phyloP scores from a whole-genome alignment of 2,888 invertebrate species.

The Oscheius sp. region DNA sequence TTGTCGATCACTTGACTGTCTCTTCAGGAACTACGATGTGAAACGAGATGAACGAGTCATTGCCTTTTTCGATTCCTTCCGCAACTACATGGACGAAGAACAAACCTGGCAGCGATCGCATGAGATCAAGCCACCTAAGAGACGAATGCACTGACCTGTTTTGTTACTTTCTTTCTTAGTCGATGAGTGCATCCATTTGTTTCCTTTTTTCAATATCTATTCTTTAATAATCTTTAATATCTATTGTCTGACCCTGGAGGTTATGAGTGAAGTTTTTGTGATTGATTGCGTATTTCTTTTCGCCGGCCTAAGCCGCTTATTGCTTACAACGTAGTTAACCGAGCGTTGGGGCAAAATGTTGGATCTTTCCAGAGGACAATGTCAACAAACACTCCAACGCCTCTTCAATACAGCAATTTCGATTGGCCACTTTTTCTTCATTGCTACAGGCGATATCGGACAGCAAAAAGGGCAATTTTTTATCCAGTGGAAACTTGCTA shows the following conservation, averaged over 20 bases:
- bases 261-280: neutral
- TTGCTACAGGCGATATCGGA: too few species aligned
- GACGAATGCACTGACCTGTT: conserved; percentile 20
- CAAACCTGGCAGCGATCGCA: conserved; percentile 98
- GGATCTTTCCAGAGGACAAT: conserved; percentile 8
- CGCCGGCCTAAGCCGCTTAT: neutral
- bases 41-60: conserved; percentile 92
- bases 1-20: neutral
- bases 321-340: conserved; percentile 3
- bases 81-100: conserved; percentile 92
- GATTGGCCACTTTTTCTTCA: too few species aligned
- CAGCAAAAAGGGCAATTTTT: too few species aligned
- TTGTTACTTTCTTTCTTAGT: neutral
- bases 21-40: conserved; percentile 84
- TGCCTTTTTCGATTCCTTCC: conserved; percentile 94
- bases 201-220: neutral
- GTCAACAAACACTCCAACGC: conserved; percentile 23
- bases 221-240: conserved; percentile 1
- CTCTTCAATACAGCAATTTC: neutral
- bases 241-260: conserved; percentile 22
- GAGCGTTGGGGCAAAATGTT: conserved; percentile 12
- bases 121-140: conserved; percentile 83
- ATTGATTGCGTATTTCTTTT: neutral
- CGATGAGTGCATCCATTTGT: neutral
- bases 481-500: too few species aligned